Base-by-base conservation (phyloP, 2,113 vertebrate species). In the Gadus chalcogrammus region DNA sequence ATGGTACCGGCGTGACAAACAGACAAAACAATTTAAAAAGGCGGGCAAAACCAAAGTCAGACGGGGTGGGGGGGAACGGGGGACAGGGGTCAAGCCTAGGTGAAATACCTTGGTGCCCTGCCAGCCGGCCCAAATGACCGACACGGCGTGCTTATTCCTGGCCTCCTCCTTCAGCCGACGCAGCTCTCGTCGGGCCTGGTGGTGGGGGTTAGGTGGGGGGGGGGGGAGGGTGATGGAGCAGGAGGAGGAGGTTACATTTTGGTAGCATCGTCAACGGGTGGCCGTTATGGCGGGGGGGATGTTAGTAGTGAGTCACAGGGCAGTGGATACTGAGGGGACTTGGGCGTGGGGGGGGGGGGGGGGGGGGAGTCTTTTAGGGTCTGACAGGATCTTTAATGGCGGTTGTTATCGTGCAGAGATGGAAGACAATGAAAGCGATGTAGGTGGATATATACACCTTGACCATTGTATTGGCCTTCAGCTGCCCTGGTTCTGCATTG, bases 121-220 rank as follows among this genome's bases (percentile, higher is more conserved):
- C 97, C 97, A 99, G 94, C 91, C 96, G 93, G 96, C 95, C 97
- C 97, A 98, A 93, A 99, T 97, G 93, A 97, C 96, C 92, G 95
- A 95, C 91, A 98, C 95, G 85, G 96, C 95, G 84, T 92, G 95
- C 92, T 93, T 98, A 95, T 93, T 95, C 92, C 93, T 95, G 88
- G 94, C 95, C 91, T 91, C 94, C 90, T 97, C 93, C 95, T 98
- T 96, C 93, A 97, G 95, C 79, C 92, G 95, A 89, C 92, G 95
- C 93, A 98, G 94, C 92, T 98, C 95, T 93, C 92, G 93, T 90
- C 96, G 94, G 76, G 95, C 97, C 96, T 99, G 93, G 91, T 79
- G 78, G 61, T 61, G 85, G 85, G 84, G 61, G 81, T 72, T 84
- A 79, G 75, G 81, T 77, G 78, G 66, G 38, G 61, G 85, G 82